Evolutionary conservation across 2,113 vertebrate species (phyloP).

Genomic region (human (Homo sapiens)): GRCh38 chr6:45114501-45115000

Average conservation of each 20-base stretch:
- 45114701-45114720: neutral
- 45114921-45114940: neutral
- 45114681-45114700: neutral
- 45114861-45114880: constrained; percentile 9
- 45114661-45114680: neutral
- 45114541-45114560: neutral
- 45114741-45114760: neutral
- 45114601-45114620: neutral
- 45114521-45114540: neutral
- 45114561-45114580: too few species aligned
- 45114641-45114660: neutral
- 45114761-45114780: neutral
- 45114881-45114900: neutral
- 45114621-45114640: neutral
- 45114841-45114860: neutral
- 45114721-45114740: neutral
- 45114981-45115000: neutral
- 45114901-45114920: neutral
- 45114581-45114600: neutral
- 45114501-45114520: neutral
- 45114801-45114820: neutral
- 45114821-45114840: neutral
- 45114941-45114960: neutral
- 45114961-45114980: neutral
- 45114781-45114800: neutral